Evolutionary conservation across 2,888 invertebrate species (phyloP), one percentile per base, ranked within the genome.

Genomic region (Zaprionus obscuricornis): DNA sequence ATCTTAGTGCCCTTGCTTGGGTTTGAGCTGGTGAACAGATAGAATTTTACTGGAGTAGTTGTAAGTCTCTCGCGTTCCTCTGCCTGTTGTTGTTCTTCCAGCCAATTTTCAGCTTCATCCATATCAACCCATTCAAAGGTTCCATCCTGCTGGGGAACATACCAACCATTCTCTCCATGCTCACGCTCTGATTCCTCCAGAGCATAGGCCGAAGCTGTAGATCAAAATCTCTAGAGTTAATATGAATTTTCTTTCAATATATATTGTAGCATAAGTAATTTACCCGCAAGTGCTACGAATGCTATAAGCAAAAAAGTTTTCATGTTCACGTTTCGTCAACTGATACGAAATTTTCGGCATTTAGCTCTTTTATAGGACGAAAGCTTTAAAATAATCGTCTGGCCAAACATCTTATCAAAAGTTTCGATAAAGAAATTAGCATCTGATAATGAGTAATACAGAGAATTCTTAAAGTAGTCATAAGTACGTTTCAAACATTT

Each of bases 111-210:
- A 7, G 73, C 83, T 2, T 56, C 68, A 2, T 86, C 68, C 66
- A 64, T 73, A 13, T 74, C 70, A 5, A 69, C 8, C 86, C 88
- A 87, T 13, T 73, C 65, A 2, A 76, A 24, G 31, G 63, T 57
- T 3, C 81, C 85, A 58, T 86, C 73, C 16, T 10, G 6, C 27
- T 83, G 62, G 1, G 86, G 86, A 4, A 87, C 68, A 46, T 60
- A 87, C 79, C 74, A 84, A 29, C 86, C 86, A 14, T 84, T 83
- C 64, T 86, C 86, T 2, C 82, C 82, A 20, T 81, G 71, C 17
- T 29, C 69, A n/a, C 74, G 86, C 7, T 71, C 74, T 1, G 46
- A 52, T 14, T 75, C 70, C 34, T 70, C 74, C 20, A 76, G 31
- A 60, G 74, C 77, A 17, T 39, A 52, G 14, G 57, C 67, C 39